Evolutionary conservation across 2,113 vertebrate species (phyloP).

Genomic region (Helogale parvula): DNA sequence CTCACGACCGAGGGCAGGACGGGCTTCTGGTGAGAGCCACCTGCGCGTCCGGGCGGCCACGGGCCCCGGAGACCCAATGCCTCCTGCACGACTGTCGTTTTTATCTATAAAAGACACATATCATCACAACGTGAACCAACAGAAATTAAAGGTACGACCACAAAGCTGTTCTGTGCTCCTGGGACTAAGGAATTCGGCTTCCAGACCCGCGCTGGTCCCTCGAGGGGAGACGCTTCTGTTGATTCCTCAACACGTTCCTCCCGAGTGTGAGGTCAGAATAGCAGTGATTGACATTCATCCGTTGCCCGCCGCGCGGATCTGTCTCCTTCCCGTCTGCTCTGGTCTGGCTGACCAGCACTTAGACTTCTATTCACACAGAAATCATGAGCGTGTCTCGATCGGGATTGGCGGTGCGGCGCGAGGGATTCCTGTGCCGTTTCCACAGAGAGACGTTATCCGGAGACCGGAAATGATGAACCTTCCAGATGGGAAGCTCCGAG

Average conservation of each 20-base stretch:
- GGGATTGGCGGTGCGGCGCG: background rate
- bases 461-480: background rate
- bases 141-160: constrained; percentile 59
- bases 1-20: too few species aligned
- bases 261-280: constrained; percentile 75
- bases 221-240: constrained; percentile 60
- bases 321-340: constrained; percentile 75
- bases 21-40: background rate
- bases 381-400: constrained; percentile 74
- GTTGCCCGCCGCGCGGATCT: constrained; percentile 80
- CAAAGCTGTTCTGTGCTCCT: constrained; percentile 61
- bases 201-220: constrained; percentile 58
- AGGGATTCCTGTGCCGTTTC: constrained; percentile 73
- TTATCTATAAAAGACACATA: background rate
- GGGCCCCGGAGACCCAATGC: background rate
- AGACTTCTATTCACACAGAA: constrained; percentile 81
- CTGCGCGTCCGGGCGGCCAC: fast-evolving
- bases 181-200: constrained; percentile 64
- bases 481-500: background rate
- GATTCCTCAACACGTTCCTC: constrained; percentile 77
- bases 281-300: constrained; percentile 84
- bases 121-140: constrained; percentile 47
- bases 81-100: background rate
- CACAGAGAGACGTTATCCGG: constrained; percentile 56
- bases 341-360: constrained; percentile 82